phyloP scores from a whole-genome alignment of 2,888 invertebrate species.

The Agriopis leucophaearia region DNA sequence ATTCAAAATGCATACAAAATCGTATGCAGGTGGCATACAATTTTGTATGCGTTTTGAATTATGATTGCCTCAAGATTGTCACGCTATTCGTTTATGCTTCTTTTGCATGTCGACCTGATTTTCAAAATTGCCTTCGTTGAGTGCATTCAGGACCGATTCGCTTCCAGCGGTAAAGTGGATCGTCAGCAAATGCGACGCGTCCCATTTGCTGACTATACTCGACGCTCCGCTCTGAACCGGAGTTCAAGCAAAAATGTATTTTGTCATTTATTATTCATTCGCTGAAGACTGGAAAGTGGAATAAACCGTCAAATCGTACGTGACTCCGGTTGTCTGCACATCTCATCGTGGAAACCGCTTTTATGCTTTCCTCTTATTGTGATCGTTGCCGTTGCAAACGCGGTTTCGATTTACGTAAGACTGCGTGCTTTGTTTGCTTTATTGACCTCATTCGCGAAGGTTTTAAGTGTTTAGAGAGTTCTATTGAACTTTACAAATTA shows the following conservation, averaged over 20 bases:
- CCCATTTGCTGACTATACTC: slow-evolving; percentile 53
- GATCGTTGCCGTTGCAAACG: slow-evolving; percentile 57
- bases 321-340: slow-evolving; percentile 68
- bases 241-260: slow-evolving; percentile 64
- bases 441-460: slow-evolving; percentile 43
- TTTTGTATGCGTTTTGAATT: background rate
- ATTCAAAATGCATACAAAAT: background rate
- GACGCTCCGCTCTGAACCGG: slow-evolving; percentile 25
- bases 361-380: slow-evolving; percentile 68
- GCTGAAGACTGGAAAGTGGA: slow-evolving; percentile 78
- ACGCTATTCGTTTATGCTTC: slow-evolving; percentile 21
- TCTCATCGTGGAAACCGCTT: slow-evolving; percentile 63
- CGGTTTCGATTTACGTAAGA: slow-evolving; percentile 59
- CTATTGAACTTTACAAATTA: slow-evolving; percentile 20
- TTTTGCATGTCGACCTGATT: slow-evolving; percentile 43
- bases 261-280: slow-evolving; percentile 80
- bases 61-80: background rate
- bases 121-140: slow-evolving; percentile 47
- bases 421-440: slow-evolving; percentile 50
- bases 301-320: slow-evolving; percentile 75
- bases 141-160: slow-evolving; percentile 47
- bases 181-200: slow-evolving; percentile 56
- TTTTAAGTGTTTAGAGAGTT: slow-evolving; percentile 33
- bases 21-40: too few species aligned
- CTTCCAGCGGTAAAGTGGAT: slow-evolving; percentile 47